These are phyloP conservation scores for Polyploca ridens DNA, from an alignment of 2,888 invertebrate genomes.

Conservation along the genomic window DNA sequence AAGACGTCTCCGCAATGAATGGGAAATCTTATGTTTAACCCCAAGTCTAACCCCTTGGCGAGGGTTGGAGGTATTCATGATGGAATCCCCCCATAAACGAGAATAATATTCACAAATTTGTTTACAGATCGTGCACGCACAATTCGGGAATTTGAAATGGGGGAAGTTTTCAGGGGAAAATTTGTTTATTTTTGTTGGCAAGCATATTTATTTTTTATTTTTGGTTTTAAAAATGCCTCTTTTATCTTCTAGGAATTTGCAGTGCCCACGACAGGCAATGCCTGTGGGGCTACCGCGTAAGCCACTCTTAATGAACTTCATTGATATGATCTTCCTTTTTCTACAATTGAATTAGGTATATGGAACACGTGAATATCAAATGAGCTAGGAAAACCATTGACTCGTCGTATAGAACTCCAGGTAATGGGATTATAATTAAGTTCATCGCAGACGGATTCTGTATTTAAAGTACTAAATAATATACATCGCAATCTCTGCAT, in stretches of 20 bases:
- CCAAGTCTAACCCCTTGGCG: constrained; percentile 65
- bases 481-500: background rate
- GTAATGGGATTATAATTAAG: no score
- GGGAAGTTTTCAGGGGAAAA: constrained; percentile 37
- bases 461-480: no score
- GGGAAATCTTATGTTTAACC: constrained; percentile 61
- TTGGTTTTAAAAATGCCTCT: constrained; percentile 8
- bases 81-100: constrained; percentile 49
- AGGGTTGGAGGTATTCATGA: constrained; percentile 65
- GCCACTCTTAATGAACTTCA: no score
- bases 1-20: constrained; percentile 70
- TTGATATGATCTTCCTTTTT: no score
- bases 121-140: constrained; percentile 72
- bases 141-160: constrained; percentile 45
- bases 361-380: no score
- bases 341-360: no score
- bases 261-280: no score
- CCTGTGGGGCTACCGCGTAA: no score
- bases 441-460: no score
- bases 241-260: no score
- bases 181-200: constrained; percentile 38
- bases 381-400: no score
- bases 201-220: constrained; percentile 20
- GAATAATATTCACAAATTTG: constrained; percentile 83
- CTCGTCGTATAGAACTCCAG: no score